Percentiles rank a stretch among this genome's conserved stretches.
Conservation (phyloP, 2,797 vertebrate species). For the Aeoliscus strigatus region DNA sequence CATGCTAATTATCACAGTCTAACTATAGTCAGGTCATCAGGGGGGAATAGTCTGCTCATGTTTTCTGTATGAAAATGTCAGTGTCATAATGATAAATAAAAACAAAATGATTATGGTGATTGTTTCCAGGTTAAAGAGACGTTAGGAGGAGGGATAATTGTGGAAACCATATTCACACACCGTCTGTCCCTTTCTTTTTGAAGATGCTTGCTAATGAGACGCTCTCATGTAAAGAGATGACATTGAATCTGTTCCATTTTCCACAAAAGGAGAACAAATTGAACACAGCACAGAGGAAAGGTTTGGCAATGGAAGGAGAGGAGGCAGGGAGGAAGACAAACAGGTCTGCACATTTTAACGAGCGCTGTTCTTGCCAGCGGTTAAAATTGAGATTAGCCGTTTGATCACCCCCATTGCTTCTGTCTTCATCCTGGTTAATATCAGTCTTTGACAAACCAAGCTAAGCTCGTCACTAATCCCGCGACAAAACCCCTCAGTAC, state of each 20-base stretch:
- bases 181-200: slow-evolving; percentile 41
- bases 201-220: slow-evolving; percentile 50
- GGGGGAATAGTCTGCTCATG: too few species aligned
- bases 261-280: slow-evolving; percentile 49
- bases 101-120: slow-evolving; percentile 20
- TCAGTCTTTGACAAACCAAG: slow-evolving; percentile 21
- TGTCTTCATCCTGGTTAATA: slow-evolving; percentile 18
- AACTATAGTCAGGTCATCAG: too few species aligned
- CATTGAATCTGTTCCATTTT: slow-evolving; percentile 43
- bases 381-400: slow-evolving; percentile 48
- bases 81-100: slow-evolving; percentile 20
- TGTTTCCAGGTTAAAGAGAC: slow-evolving; percentile 26
- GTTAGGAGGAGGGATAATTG: slow-evolving; percentile 22
- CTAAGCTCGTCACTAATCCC: slow-evolving; percentile 16
- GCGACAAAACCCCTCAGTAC: slow-evolving; percentile 1
- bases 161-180: slow-evolving; percentile 18
- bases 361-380: slow-evolving; percentile 32
- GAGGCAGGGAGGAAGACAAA: slow-evolving; percentile 25
- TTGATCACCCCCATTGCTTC: slow-evolving; percentile 31
- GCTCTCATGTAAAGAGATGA: slow-evolving; percentile 33
- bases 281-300: slow-evolving; percentile 32
- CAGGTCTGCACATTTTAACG: slow-evolving; percentile 42
- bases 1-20: too few species aligned
- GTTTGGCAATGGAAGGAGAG: slow-evolving; percentile 26
- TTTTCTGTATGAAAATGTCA: too few species aligned